Evolutionary conservation across 2,113 vertebrate species (phyloP).

Genomic region (Spheniscus mendiculus): DNA sequence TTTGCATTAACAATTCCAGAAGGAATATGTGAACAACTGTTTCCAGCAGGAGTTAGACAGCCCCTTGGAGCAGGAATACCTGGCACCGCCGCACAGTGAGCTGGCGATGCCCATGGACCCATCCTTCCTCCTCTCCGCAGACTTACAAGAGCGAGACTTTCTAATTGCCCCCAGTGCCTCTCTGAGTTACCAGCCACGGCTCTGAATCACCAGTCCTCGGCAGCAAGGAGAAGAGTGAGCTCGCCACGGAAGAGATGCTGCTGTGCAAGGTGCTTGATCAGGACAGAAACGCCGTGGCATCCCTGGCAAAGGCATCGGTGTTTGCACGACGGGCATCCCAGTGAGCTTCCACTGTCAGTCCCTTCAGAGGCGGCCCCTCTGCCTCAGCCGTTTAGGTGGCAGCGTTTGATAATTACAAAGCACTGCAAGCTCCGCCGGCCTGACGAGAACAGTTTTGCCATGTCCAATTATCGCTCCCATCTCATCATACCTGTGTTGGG

Average conservation of each 20-base stretch:
- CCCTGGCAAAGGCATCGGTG: background rate
- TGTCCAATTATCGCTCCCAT: background rate
- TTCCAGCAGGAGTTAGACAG: background rate
- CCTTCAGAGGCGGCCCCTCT: background rate
- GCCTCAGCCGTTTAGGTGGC: background rate
- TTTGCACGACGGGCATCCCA: rapidly evolving
- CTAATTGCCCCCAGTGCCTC: too few species aligned
- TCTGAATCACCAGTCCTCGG: too few species aligned
- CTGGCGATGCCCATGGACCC: background rate
- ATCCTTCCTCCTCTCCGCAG: background rate
- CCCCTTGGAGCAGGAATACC: background rate
- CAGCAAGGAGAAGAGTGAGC: background rate
- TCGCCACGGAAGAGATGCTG: rapidly evolving
- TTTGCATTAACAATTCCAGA: background rate
- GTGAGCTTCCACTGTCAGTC: rapidly evolving
- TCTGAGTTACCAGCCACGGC: rapidly evolving
- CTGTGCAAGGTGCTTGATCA: too few species aligned
- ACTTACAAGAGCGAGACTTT: rapidly evolving
- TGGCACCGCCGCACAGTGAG: rapidly evolving
- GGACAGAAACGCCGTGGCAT: background rate
- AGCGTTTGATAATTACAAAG: background rate
- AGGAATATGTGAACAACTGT: background rate
- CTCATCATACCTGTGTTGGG: background rate
- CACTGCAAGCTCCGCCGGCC: rapidly evolving
- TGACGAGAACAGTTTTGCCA: background rate